These are phyloP conservation scores for Pemphredon lugubris DNA, from an alignment of 2,888 invertebrate species.

Conservation along the genomic window DNA sequence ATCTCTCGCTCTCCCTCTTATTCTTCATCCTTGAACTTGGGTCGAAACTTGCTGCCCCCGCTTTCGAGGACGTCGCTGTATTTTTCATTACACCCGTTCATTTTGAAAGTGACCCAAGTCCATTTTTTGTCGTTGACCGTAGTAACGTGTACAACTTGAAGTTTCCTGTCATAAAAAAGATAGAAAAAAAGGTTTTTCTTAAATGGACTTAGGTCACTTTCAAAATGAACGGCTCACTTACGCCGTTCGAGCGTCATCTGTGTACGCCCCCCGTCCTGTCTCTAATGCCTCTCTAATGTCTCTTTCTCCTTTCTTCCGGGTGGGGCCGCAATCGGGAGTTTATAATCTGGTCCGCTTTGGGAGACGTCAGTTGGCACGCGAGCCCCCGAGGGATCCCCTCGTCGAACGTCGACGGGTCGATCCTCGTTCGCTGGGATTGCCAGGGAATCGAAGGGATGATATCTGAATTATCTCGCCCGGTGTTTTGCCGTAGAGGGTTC, in stretches of 20 bases:
- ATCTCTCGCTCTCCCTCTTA: not conserved
- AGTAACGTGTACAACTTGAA: no score
- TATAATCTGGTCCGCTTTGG: constrained; percentile 67
- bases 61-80: no score
- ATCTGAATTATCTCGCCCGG: constrained; percentile 74
- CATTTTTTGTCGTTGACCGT: no score
- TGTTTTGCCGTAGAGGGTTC: constrained; percentile 60
- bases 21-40: not conserved
- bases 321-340: constrained; percentile 61
- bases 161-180: no score
- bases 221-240: not conserved
- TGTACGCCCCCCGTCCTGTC: not conserved
- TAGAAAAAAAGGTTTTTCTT: no score
- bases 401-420: constrained; percentile 53
- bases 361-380: constrained; percentile 78
- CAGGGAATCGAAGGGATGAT: constrained; percentile 72
- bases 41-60: no score
- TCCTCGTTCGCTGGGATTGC: constrained; percentile 57
- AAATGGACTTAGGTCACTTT: no score
- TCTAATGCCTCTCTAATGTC: not conserved
- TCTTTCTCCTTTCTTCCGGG: constrained; percentile 6
- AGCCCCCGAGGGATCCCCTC: constrained; percentile 65
- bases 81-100: no score
- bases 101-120: no score
- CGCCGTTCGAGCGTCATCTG: constrained; percentile 7